Evolutionary conservation across 2,113 vertebrate genomes (phyloP), one percentile per base, ranked within the genome.

Genomic region (Vimba vimba): DNA sequence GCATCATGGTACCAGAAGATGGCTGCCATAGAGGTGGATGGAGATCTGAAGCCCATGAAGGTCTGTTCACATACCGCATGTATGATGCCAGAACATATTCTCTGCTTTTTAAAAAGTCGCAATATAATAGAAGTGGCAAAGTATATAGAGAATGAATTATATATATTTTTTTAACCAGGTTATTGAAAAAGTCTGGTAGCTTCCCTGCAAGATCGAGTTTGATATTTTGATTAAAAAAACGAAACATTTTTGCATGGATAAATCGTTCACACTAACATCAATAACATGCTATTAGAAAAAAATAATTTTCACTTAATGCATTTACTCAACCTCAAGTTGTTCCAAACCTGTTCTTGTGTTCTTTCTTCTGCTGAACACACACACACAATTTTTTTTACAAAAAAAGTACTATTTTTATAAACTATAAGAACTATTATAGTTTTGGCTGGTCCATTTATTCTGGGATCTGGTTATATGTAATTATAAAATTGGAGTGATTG

Each of bases 21-120:
- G 88, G 96, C 97, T 45, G 94, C 95, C 2, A 90, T 99, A 84
- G 92, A 96, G 84, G 91, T 99, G 21, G 91, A 96, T 90, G 98
- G 97, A 91, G 96, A 97, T 86, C 91, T 99, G 27, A 97, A 97
- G 82, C 97, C 97, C 57, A 98, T 98, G 97, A 96, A 96, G 95
- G 98, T 98, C 52, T 47, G 88, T 76, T 36, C 27, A 62, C 10
- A 43, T 43, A 2, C 50, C 15, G 4, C 4, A 52, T 52, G 50
- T 17, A 52, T 52, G 7, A 55, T 39, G 21, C 11, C 45, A 17
- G 21, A 19, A 45, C 12, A 27, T 7, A 39, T 33, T 50, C 27
- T 66, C 23, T 30, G 9, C 23, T 17, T 25, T 15, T 59, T n/a
- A 43, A 55, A 43, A 55, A 6, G 52, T 55, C 2, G 17, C 17